Base-by-base conservation (phyloP, 2,797 vertebrate genomes). In the Sebastiscus albofasciatus region DNA sequence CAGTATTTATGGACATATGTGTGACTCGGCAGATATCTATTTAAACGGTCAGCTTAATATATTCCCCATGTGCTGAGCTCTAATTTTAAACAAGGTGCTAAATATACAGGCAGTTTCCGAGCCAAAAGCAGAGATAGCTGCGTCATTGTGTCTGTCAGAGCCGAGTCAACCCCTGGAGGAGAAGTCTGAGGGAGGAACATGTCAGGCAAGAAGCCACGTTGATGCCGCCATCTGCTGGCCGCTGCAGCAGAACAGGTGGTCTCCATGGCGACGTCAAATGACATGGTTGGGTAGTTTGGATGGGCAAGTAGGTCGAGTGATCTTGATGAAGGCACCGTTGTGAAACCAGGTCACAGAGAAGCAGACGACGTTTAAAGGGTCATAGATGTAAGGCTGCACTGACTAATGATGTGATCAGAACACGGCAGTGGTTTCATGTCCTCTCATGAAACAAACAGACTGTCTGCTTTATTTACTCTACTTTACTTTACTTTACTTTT, bases 21-120 rank as follows among this genome's bases (percentile, higher is more conserved):
- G 72, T 94, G 93, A 94, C 90, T 92, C 62, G 2, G 88, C 91
- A 91, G 73, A 89, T 83, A 90, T 86, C 42, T 90, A 87, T 94
- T 90, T 82, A 91, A 91, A 92, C 75, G 46, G 79, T 55, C 81
- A 70, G 67, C 81, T 90, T 92, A 90, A 90, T 90, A 75, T 89
- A 88, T 87, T 86, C 67, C 74, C 87, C 85, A 85, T 89, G 89
- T 91, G 90, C 87, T 91, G 87, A 77, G 80, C 86, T 92, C 91
- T 90, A 90, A 91, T 81, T 92, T 93, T 90, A 94, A 94, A 92
- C 66, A 5, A 85, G 85, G 77, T 88, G 87, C 93, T 95, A 95
- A 95, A 94, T 94, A 95, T 95, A 96, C 91, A 89, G 86, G 73
- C 67, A 93, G 89, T 95, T 94, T 96, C 94, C 92, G 74, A 94